Conservation (phyloP, 2,113 vertebrate species). For the Scomber colias region DNA sequence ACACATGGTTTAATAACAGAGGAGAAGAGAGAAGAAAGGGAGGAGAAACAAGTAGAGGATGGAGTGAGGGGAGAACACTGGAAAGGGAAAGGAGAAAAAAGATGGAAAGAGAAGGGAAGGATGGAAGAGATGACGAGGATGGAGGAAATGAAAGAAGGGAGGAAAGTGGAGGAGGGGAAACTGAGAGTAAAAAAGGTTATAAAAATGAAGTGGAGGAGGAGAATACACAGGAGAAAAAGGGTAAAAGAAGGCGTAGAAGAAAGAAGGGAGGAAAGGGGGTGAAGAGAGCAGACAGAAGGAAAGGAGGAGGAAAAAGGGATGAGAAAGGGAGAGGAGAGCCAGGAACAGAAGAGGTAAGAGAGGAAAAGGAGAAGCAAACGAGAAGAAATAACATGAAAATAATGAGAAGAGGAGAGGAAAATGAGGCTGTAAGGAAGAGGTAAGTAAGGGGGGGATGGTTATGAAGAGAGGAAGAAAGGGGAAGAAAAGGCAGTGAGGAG, state of each 20-base stretch:
- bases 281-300: too few species aligned
- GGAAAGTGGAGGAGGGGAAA: too few species aligned
- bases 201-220: too few species aligned
- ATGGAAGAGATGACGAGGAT: too few species aligned
- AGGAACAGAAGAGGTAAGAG: neutral
- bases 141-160: too few species aligned
- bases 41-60: neutral
- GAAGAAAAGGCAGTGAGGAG: neutral
- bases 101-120: too few species aligned
- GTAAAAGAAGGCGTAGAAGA: neutral
- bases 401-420: neutral
- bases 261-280: neutral
- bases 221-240: neutral
- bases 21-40: neutral
- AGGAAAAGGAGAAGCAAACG: neutral
- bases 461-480: neutral
- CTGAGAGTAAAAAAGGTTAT: too few species aligned
- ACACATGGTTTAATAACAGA: constrained; percentile 15
- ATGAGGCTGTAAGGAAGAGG: too few species aligned
- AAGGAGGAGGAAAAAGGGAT: neutral
- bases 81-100: too few species aligned
- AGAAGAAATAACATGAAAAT: neutral
- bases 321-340: neutral
- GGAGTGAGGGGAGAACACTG: neutral
- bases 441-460: too few species aligned